phyloP scores from a whole-genome alignment of 2,888 invertebrate genomes.

The Drosophila gaucha region DNA sequence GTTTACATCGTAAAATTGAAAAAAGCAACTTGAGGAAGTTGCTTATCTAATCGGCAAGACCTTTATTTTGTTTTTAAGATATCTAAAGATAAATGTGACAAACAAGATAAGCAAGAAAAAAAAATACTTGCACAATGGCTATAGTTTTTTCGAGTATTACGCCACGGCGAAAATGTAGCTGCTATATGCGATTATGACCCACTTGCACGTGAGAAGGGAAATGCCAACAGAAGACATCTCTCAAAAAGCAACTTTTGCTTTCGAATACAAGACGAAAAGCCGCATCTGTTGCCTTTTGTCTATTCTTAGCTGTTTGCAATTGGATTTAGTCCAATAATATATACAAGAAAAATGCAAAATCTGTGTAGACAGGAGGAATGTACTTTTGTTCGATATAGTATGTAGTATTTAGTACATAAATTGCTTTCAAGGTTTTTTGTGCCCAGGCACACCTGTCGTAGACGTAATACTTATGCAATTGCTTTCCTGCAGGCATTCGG shows the following conservation, averaged over 20 bases:
- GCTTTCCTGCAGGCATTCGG: constrained; percentile 87
- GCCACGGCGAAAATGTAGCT: constrained; percentile 8
- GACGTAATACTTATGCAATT: constrained; percentile 62
- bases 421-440: constrained; percentile 45
- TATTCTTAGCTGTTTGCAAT: constrained; percentile 33
- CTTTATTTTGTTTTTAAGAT: constrained; percentile 40
- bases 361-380: constrained; percentile 16
- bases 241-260: constrained; percentile 63
- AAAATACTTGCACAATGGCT: constrained; percentile 14
- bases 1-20: constrained; percentile 39
- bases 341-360: constrained; percentile 19
- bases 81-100: constrained; percentile 53
- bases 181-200: constrained; percentile 19
- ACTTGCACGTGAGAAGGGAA: constrained; percentile 42
- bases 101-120: constrained; percentile 49
- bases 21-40: constrained; percentile 20
- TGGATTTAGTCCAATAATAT: constrained; percentile 68
- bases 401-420: not conserved
- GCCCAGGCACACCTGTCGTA: constrained; percentile 55
- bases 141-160: constrained; percentile 13
- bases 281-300: constrained; percentile 20
- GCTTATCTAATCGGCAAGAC: constrained; percentile 54
- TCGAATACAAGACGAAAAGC: constrained; percentile 31
- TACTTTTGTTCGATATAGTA: constrained; percentile 14
- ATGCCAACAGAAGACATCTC: not conserved